phyloP scores from a whole-genome alignment of 2,113 vertebrate genomes.

The Centropus unirufus region DNA sequence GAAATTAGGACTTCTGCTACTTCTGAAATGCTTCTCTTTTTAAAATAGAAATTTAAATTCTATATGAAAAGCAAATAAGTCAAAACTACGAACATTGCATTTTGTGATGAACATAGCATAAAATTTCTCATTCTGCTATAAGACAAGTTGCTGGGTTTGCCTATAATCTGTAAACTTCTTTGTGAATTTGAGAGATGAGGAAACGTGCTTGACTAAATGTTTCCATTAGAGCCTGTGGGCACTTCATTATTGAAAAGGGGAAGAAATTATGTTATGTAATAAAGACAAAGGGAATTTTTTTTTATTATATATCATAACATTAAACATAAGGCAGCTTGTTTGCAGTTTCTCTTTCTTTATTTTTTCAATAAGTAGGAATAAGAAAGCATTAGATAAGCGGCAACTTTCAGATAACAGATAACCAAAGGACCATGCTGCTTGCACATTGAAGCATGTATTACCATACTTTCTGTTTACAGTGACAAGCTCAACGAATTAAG shows the following conservation, averaged over 20 bases:
- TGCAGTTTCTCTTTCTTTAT: background rate
- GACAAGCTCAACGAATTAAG: constrained; percentile 97
- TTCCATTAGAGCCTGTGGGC: background rate
- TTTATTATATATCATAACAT: background rate
- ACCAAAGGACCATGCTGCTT: background rate
- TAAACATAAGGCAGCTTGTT: background rate
- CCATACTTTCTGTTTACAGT: constrained; percentile 73
- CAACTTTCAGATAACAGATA: background rate
- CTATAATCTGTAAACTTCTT: background rate
- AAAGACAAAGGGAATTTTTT: background rate
- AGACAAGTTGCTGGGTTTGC: background rate
- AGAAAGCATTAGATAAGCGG: background rate
- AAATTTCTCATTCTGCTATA: background rate
- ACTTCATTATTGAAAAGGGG: background rate
- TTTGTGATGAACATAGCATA: background rate
- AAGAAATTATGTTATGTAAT: background rate
- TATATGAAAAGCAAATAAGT: background rate
- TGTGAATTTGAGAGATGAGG: background rate
- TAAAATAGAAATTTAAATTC: background rate
- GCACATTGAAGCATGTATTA: background rate
- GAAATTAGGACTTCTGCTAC: background rate
- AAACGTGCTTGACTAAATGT: background rate
- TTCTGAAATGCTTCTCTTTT: background rate
- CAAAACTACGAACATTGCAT: accelerated
- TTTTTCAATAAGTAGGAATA: background rate